These are phyloP conservation scores for Pyralis farinalis DNA, from an alignment of 2,888 invertebrate genomes.

Conservation along the genomic window DNA sequence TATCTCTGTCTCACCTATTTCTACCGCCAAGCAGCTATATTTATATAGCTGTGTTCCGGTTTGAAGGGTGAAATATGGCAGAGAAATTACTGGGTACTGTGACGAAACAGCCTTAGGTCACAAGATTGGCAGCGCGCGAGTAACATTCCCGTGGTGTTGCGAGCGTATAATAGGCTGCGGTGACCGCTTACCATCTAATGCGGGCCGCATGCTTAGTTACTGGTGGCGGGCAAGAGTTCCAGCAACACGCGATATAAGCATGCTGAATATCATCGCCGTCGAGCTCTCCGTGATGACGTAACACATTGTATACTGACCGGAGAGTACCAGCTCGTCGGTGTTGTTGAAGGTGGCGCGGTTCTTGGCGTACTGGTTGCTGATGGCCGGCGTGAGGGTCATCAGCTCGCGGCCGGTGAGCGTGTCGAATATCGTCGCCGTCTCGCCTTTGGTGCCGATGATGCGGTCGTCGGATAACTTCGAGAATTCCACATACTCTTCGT, in stretches of 20 bases:
- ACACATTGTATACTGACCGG: constrained; percentile 71
- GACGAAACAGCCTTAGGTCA: too few relatives aligned
- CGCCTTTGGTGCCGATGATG: constrained; percentile 93
- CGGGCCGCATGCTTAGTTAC: constrained; percentile 6
- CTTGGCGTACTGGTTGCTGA: constrained; percentile 95
- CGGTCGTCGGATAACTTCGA: constrained; percentile 92
- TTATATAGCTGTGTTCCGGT: too few relatives aligned
- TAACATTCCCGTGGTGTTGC: not conserved
- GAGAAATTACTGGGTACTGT: too few relatives aligned
- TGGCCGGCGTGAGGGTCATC: constrained; percentile 87
- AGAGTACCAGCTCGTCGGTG: constrained; percentile 95
- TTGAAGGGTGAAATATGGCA: too few relatives aligned
- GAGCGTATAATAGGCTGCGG: constrained; percentile 17
- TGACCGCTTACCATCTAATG: constrained; percentile 18
- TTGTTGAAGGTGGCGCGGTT: constrained; percentile 97
- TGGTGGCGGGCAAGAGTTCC: too few relatives aligned
- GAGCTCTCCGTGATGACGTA: too few relatives aligned
- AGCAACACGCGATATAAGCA: too few relatives aligned
- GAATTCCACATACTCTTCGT: constrained; percentile 96
- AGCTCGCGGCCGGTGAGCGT: constrained; percentile 88
- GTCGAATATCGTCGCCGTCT: constrained; percentile 94
- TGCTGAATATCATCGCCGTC: too few relatives aligned
- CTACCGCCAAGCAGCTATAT: too few relatives aligned
- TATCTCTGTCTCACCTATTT: too few relatives aligned
- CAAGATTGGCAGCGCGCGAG: not conserved